These are phyloP conservation scores for Neopelma chrysocephalum DNA, from an alignment of 2,797 vertebrate genomes.

Conservation along the genomic window DNA sequence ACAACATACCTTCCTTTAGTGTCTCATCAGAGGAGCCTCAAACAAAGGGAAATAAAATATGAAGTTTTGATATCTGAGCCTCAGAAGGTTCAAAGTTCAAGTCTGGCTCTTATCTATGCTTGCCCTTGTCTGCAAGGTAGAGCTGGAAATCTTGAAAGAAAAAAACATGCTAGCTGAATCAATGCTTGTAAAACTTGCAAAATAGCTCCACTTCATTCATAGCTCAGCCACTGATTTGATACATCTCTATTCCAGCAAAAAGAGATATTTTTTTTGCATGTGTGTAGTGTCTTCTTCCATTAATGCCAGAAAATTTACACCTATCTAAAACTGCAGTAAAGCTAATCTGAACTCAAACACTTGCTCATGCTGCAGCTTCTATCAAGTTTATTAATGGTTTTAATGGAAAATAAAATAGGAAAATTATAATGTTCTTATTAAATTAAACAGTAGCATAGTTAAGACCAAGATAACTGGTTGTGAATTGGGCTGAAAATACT, in stretches of 20 bases:
- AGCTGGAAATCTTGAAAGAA: conserved; percentile 6
- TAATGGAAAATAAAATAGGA: neutral
- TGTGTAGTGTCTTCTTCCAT: neutral
- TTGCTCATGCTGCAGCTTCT: neutral
- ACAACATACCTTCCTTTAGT: neutral
- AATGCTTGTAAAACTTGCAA: neutral
- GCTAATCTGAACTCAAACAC: neutral
- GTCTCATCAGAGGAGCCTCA: neutral
- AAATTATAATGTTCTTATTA: neutral
- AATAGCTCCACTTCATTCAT: neutral
- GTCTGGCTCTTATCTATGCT: neutral
- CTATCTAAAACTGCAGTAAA: neutral
- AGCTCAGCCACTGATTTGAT: neutral
- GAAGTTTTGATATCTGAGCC: conserved; percentile 12
- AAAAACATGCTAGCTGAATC: neutral
- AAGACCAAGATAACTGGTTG: neutral
- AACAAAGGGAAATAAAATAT: conserved; percentile 41
- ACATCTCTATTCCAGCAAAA: neutral
- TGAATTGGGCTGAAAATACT: neutral
- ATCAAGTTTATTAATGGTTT: neutral
- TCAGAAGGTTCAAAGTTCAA: conserved; percentile 25
- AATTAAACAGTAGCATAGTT: neutral
- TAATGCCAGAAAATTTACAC: neutral
- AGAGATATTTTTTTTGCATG: neutral
- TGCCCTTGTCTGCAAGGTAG: neutral